Conservation (phyloP, 2,888 invertebrate species). For the Drosophila parthenogenetica region DNA sequence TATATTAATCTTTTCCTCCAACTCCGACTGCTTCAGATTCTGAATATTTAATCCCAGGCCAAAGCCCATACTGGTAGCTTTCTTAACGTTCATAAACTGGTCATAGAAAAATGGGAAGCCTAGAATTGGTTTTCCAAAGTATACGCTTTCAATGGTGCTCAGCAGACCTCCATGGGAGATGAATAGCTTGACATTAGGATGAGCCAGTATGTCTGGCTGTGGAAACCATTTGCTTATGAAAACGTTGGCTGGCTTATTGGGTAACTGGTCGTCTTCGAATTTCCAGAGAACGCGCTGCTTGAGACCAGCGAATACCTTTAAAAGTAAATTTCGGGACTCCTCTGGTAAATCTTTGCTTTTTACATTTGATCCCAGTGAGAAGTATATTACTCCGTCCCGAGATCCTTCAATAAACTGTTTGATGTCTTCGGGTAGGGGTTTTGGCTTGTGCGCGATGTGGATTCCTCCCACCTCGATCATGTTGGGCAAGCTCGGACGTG, state of each 20-base stretch:
- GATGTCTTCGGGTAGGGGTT: conserved; percentile 78
- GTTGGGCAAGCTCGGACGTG: conserved; percentile 81
- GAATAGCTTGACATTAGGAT: conserved; percentile 85
- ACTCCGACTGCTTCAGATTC: conserved; percentile 37
- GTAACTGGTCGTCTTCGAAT: conserved; percentile 82
- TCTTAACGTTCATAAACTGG: conserved; percentile 82
- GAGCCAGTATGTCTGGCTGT: conserved; percentile 84
- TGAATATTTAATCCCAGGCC: conserved; percentile 71
- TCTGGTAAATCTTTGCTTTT: conserved; percentile 72
- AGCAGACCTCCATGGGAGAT: conserved; percentile 87
- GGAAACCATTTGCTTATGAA: conserved; percentile 83
- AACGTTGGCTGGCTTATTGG: conserved; percentile 78
- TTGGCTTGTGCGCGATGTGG: conserved; percentile 74
- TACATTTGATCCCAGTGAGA: conserved; percentile 85
- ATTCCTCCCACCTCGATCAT: conserved; percentile 84
- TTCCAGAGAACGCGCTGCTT: conserved; percentile 84
- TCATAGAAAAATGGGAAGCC: conserved; percentile 84
- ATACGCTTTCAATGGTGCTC: conserved; percentile 85
- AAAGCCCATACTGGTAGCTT: conserved; percentile 73
- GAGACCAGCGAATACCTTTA: conserved; percentile 56
- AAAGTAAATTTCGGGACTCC: conserved; percentile 58
- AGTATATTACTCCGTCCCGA: conserved; percentile 85
- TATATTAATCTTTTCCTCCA: conserved; percentile 56
- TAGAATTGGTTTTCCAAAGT: conserved; percentile 84
- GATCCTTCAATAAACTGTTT: conserved; percentile 83